Evolutionary conservation across 1,140 invertebrate genomes (phyloP).

Genomic region (Bombus pascuorum): DNA sequence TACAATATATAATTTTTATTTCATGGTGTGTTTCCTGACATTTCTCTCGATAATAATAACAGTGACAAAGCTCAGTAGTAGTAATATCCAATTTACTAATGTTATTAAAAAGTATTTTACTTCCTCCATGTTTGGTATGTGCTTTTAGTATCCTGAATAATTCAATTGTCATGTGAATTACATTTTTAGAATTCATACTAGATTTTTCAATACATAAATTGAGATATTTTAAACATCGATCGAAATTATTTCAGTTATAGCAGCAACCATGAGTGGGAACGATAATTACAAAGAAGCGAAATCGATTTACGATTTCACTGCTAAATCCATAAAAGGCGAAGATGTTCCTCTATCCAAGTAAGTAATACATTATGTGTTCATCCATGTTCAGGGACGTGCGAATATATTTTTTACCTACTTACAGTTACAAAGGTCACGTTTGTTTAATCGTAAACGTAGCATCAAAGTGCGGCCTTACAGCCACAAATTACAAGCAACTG

Average conservation of each 20-base stretch:
- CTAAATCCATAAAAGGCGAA: constrained; percentile 89
- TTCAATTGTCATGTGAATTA: not conserved
- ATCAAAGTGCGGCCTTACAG: constrained; percentile 93
- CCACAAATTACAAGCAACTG: constrained; percentile 91
- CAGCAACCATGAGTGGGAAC: constrained; percentile 77
- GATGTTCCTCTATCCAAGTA: constrained; percentile 87
- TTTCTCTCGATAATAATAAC: not conserved
- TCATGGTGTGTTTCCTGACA: not conserved
- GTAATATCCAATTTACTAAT: not conserved
- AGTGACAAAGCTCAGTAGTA: not conserved
- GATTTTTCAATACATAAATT: not conserved
- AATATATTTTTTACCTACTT: constrained; percentile 30
- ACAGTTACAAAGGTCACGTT: constrained; percentile 87
- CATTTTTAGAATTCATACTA: not conserved
- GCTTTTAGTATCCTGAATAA: not conserved
- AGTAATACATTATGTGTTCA: constrained; percentile 36
- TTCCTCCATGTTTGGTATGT: not conserved
- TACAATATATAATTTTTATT: not conserved
- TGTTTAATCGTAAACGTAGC: constrained; percentile 94
- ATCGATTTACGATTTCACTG: constrained; percentile 91
- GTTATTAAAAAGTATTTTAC: not conserved
- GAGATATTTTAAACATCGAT: not conserved
- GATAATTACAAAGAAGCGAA: constrained; percentile 86
- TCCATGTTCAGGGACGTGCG: not conserved
- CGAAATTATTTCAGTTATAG: constrained; percentile 50